These are phyloP conservation scores for Caenorhabditis angaria DNA, from an alignment of 2,888 invertebrate genomes.

Conservation along the genomic window DNA sequence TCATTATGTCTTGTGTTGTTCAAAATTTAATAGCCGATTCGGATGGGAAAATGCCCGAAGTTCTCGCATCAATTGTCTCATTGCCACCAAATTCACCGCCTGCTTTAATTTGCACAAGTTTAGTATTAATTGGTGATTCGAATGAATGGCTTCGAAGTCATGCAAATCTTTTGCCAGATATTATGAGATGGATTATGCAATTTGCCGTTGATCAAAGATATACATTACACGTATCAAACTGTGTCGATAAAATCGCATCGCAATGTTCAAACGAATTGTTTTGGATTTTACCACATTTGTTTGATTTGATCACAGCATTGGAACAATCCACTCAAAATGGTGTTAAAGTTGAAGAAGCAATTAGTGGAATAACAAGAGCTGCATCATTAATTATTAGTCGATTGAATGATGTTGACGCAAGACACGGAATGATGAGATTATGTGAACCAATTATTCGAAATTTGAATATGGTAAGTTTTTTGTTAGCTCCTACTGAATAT, in stretches of 20 bases:
- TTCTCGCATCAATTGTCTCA: conserved; percentile 87
- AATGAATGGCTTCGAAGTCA: conserved; percentile 94
- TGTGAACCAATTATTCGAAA: conserved; percentile 51
- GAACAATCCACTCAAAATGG: conserved; percentile 38
- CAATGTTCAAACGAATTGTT: conserved; percentile 31
- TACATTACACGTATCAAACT: conserved; percentile 36
- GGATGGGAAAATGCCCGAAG: conserved; percentile 89
- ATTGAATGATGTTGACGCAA: conserved; percentile 40
- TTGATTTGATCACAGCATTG: conserved; percentile 23
- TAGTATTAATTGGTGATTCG: conserved; percentile 76
- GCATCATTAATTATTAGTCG: conserved; percentile 46
- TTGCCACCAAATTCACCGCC: conserved; percentile 85
- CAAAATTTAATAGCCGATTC: conserved; percentile 90
- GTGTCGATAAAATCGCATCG: conserved; percentile 48
- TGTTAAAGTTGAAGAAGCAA: conserved; percentile 43
- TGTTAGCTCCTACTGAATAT: background rate
- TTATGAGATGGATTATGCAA: conserved; percentile 52
- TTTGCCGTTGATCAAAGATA: conserved; percentile 38
- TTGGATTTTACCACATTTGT: conserved; percentile 21
- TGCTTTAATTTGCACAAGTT: conserved; percentile 86
- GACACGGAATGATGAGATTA: conserved; percentile 41
- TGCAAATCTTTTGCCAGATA: conserved; percentile 78
- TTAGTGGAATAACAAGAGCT: conserved; percentile 42
- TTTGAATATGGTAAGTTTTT: conserved; percentile 42
- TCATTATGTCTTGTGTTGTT: conserved; percentile 84